Conservation (phyloP, 2,797 vertebrate genomes). For the Danio choprae region DNA sequence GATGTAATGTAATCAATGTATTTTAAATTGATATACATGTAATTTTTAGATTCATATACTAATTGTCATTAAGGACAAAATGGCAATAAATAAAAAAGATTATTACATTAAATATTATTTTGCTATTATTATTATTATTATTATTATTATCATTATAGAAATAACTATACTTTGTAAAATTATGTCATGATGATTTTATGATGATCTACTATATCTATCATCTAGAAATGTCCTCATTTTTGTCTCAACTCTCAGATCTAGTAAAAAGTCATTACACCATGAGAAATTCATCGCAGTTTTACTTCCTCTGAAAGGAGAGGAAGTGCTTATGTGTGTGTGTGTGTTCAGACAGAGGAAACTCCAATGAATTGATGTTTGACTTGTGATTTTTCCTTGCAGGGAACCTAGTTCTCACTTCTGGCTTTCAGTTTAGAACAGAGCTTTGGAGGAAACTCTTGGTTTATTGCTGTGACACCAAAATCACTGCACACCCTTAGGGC, state of each 20-base stretch:
- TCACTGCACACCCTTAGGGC: not conserved
- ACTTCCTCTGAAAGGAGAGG: conserved; percentile 43
- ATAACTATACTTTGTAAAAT: not conserved
- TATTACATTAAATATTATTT: no score
- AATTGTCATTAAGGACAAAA: not conserved
- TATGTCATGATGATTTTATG: no score
- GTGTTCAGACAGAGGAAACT: conserved; percentile 24
- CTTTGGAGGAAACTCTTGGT: not conserved
- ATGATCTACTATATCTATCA: no score
- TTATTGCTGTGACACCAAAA: conserved; percentile 24
- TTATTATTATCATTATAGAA: not conserved
- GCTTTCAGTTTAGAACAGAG: not conserved
- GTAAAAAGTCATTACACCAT: not conserved
- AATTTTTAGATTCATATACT: not conserved
- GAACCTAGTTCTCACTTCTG: not conserved
- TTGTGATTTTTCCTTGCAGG: not conserved
- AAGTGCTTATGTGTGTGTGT: conserved; percentile 14
- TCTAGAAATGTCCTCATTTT: not conserved
- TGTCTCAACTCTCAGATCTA: not conserved
- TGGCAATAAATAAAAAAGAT: not conserved
- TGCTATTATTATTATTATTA: not conserved
- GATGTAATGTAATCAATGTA: not conserved
- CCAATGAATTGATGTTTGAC: conserved; percentile 8
- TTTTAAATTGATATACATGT: not conserved
- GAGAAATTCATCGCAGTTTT: conserved; percentile 41